phyloP scores from a whole-genome alignment of 2,888 invertebrate species.

The Chymomyza caudatula region DNA sequence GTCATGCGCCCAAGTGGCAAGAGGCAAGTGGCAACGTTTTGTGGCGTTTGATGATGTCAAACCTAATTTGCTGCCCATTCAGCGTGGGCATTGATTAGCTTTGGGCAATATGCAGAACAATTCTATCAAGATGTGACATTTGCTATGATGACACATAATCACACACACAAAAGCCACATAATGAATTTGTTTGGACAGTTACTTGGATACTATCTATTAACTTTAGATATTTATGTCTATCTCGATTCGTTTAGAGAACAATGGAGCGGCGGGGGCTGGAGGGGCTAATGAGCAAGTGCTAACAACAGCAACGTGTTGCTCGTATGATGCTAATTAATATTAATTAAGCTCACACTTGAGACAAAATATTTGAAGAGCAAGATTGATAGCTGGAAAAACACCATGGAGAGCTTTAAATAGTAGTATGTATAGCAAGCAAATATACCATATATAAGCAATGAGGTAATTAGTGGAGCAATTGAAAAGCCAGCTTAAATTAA shows the following conservation, averaged over 20 bases:
- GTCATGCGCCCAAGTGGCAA: not conserved
- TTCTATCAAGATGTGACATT: constrained; percentile 18
- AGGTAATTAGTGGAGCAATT: not conserved
- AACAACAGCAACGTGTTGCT: constrained; percentile 35
- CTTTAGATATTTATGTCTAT: not conserved
- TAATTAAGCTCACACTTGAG: constrained; percentile 48
- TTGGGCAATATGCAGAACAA: constrained; percentile 30
- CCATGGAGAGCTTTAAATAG: not conserved
- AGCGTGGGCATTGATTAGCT: not conserved
- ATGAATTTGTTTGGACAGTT: not conserved
- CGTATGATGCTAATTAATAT: constrained; percentile 68
- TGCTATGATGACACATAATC: constrained; percentile 9
- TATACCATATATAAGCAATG: not conserved
- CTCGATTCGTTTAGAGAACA: not conserved
- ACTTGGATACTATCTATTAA: not conserved
- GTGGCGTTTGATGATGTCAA: constrained; percentile 46
- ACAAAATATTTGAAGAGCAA: constrained; percentile 9
- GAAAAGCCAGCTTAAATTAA: not conserved
- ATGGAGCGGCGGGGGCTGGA: not conserved
- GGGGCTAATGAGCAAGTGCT: not conserved
- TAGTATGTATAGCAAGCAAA: not conserved
- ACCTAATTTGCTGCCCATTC: constrained; percentile 39
- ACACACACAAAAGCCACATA: not conserved
- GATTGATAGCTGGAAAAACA: constrained; percentile 13
- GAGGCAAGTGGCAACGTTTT: not conserved